phyloP scores from a whole-genome alignment of 2,888 invertebrate species.

The Acrocyrtus sp. region DNA sequence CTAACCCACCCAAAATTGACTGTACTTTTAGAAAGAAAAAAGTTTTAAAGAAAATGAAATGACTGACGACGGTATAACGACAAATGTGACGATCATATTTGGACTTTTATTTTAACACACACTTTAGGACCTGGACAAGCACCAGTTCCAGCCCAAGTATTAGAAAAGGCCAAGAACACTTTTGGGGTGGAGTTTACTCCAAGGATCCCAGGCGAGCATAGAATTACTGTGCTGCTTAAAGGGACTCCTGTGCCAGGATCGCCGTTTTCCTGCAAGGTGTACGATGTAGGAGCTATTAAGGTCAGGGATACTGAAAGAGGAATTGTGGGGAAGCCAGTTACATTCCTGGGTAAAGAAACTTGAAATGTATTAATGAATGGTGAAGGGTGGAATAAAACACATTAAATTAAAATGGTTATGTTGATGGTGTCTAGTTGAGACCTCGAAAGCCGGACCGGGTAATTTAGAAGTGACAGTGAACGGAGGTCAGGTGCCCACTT shows the following conservation, averaged over 20 bases:
- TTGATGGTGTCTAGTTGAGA: conserved; percentile 78
- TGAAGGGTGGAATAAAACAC: too few species aligned
- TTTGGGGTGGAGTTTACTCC: conserved; percentile 87
- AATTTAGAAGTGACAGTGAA: conserved; percentile 99
- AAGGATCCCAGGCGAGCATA: conserved; percentile 67
- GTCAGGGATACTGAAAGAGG: conserved; percentile 91
- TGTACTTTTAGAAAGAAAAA: conserved; percentile 7
- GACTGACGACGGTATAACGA: conserved; percentile 46
- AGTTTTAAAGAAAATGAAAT: conserved; percentile 3
- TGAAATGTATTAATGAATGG: not conserved
- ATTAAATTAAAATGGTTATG: too few species aligned
- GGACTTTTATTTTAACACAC: conserved; percentile 51
- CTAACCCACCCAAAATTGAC: too few species aligned
- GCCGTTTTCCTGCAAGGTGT: conserved; percentile 94
- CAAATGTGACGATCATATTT: conserved; percentile 37
- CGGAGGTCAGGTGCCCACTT: conserved; percentile 95
- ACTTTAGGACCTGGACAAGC: conserved; percentile 74
- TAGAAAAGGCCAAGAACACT: conserved; percentile 95
- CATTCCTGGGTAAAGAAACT: conserved; percentile 79
- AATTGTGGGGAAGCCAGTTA: conserved; percentile 89
- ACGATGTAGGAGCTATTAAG: conserved; percentile 92
- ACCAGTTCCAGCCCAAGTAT: conserved; percentile 89
- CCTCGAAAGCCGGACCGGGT: conserved; percentile 97
- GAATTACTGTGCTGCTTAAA: conserved; percentile 76
- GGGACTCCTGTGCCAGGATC: conserved; percentile 72